A percentile compares a stretch with the other conserved stretches of the same genome.
These are phyloP conservation scores for Paramisgurnus dabryanus DNA, from an alignment of 2,113 vertebrate genomes.

Conservation along the genomic window DNA sequence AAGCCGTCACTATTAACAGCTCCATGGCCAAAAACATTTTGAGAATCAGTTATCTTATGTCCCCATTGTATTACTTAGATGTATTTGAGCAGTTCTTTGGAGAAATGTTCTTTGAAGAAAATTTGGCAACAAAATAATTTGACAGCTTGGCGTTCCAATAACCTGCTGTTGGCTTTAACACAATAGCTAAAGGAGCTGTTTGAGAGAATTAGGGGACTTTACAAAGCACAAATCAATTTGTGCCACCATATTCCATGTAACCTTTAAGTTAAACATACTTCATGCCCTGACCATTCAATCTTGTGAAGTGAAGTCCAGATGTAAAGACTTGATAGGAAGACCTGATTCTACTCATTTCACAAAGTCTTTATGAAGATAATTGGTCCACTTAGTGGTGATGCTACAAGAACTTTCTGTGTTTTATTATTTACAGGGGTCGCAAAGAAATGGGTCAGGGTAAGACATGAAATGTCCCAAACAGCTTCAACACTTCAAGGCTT, in stretches of 20 bases:
- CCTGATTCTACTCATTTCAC: too few relatives aligned
- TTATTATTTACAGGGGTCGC: too few relatives aligned
- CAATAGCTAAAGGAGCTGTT: constrained; percentile 15
- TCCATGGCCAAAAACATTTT: neutral
- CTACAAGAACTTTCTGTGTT: too few relatives aligned
- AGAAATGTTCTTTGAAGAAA: constrained; percentile 6
- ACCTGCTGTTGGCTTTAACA: constrained; percentile 15
- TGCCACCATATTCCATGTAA: neutral
- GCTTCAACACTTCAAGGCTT: too few relatives aligned
- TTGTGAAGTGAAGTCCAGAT: too few relatives aligned
- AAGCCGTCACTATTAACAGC: neutral
- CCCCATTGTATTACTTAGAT: neutral
- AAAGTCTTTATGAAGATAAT: too few relatives aligned
- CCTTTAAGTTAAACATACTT: too few relatives aligned
- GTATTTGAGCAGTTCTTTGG: constrained; percentile 6
- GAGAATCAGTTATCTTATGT: neutral
- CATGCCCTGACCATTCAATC: too few relatives aligned
- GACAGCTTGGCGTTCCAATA: constrained; percentile 12
- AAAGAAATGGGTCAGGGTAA: too few relatives aligned
- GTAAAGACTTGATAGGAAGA: too few relatives aligned
- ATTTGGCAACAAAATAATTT: constrained; percentile 13
- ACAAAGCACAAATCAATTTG: neutral
- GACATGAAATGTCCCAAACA: too few relatives aligned
- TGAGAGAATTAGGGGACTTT: neutral
- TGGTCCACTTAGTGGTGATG: too few relatives aligned